phyloP scores from a whole-genome alignment of 1,140 invertebrate species.

The Amyelois transitella region DNA sequence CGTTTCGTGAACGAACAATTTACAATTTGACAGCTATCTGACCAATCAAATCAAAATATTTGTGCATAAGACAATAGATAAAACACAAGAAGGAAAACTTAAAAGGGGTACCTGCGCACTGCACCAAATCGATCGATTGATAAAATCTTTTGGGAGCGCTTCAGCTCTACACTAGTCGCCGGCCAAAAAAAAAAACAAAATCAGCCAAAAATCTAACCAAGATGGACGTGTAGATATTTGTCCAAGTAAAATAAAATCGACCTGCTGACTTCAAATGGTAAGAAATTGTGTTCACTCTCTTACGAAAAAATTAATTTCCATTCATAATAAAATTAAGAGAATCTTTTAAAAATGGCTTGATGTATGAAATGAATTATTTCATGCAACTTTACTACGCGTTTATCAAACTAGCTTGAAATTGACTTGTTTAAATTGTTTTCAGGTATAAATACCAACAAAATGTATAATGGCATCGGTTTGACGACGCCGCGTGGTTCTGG shows the following conservation, averaged over 20 bases:
- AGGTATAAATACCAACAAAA: slow-evolving; percentile 68
- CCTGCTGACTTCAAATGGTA: slow-evolving; percentile 28
- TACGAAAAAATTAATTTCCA: not conserved
- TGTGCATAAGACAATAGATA: too few relatives aligned
- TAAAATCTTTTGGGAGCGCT: not conserved
- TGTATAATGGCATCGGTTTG: slow-evolving; percentile 99
- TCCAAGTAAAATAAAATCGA: slow-evolving; percentile 28
- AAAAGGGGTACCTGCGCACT: not conserved
- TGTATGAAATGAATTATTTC: too few relatives aligned
- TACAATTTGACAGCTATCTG: too few relatives aligned
- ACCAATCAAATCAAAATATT: too few relatives aligned
- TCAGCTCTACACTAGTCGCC: not conserved
- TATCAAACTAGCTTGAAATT: not conserved
- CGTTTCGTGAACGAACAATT: too few relatives aligned
- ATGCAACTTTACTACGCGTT: not conserved
- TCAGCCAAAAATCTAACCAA: slow-evolving; percentile 36
- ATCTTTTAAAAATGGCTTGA: too few relatives aligned
- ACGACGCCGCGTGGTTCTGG: slow-evolving; percentile 96
- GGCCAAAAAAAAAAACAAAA: slow-evolving; percentile 23
- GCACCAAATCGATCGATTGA: not conserved
- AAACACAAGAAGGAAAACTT: too few relatives aligned
- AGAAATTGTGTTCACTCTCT: slow-evolving; percentile 20
- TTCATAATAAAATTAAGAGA: too few relatives aligned
- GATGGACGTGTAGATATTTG: slow-evolving; percentile 52
- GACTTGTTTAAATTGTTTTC: slow-evolving; percentile 21